These are phyloP conservation scores for Apantesis nais DNA, from an alignment of 2,888 invertebrate genomes.

Conservation along the genomic window DNA sequence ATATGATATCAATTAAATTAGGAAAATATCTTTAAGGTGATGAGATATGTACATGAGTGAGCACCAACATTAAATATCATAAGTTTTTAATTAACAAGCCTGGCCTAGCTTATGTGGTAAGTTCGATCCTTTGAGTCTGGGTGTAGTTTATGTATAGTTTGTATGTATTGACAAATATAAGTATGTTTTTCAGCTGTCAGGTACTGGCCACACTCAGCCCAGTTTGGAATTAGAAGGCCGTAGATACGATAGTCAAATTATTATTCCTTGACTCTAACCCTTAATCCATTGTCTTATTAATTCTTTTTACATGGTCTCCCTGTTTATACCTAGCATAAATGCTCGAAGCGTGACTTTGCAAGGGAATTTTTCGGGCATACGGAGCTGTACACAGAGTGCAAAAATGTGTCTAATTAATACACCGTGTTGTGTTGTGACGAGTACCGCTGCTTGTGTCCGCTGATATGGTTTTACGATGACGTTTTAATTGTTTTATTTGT, in stretches of 20 bases:
- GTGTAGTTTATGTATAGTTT: background rate
- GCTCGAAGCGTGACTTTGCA: slow-evolving; percentile 42
- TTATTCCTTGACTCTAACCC: background rate
- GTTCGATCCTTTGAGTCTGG: background rate
- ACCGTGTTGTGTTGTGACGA: slow-evolving; percentile 17
- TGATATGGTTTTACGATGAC: slow-evolving; percentile 14
- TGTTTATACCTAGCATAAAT: slow-evolving; percentile 9
- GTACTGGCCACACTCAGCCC: background rate
- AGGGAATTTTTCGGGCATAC: slow-evolving; percentile 38
- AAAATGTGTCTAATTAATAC: slow-evolving; percentile 41
- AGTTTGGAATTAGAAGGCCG: background rate
- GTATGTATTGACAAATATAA: too few relatives aligned
- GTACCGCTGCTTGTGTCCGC: background rate
- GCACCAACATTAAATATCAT: too few relatives aligned
- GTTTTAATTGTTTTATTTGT: background rate
- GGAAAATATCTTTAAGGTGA: too few relatives aligned
- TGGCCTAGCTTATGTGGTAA: too few relatives aligned
- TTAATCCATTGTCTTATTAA: slow-evolving; percentile 2
- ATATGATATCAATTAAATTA: too few relatives aligned
- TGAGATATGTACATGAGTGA: too few relatives aligned
- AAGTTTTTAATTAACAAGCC: too few relatives aligned
- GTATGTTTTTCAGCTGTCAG: background rate
- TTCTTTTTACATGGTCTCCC: slow-evolving; percentile 9
- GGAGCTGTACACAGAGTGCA: slow-evolving; percentile 20
- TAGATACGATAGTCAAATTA: background rate